A percentile compares a stretch with the other conserved stretches of the same genome.
Evolutionary conservation across 2,797 vertebrate species (phyloP).

Genomic region (Gallinago solitaria): DNA sequence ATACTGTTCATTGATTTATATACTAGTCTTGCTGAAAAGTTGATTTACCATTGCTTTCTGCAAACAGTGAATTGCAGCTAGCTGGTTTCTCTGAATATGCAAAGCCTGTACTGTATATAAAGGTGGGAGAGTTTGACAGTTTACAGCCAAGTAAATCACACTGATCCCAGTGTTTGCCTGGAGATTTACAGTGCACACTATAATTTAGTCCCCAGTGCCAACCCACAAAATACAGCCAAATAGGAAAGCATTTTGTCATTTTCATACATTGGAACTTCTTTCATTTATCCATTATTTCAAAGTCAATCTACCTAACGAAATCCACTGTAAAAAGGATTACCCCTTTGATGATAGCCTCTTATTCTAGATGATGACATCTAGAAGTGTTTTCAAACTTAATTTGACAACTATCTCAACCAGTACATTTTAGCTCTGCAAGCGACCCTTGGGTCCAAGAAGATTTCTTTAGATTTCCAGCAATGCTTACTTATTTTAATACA

Average conservation of each 20-base stretch:
- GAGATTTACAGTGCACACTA: not conserved
- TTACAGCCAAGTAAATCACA: not conserved
- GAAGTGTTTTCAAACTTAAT: not conserved
- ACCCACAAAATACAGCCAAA: not conserved
- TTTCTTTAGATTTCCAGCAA: not conserved
- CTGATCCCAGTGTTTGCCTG: not conserved
- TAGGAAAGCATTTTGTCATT: not conserved
- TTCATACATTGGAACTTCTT: not conserved
- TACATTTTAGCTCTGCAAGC: not conserved
- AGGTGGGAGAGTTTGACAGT: not conserved
- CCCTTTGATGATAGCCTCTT: not conserved
- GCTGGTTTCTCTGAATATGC: constrained; percentile 8
- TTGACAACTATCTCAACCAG: not conserved
- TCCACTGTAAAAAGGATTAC: not conserved
- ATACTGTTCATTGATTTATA: constrained; percentile 34
- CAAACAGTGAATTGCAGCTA: constrained; percentile 30
- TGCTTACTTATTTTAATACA: not conserved
- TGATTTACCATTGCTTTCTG: constrained; percentile 25
- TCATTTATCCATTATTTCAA: not conserved
- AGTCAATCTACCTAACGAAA: not conserved
- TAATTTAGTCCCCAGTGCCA: not conserved
- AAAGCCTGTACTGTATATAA: not conserved
- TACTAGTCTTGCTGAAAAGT: not conserved
- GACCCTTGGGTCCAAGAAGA: not conserved
- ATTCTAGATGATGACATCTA: not conserved